Conservation (phyloP, 1,140 invertebrate species). For the Drosophila littoralis region DNA sequence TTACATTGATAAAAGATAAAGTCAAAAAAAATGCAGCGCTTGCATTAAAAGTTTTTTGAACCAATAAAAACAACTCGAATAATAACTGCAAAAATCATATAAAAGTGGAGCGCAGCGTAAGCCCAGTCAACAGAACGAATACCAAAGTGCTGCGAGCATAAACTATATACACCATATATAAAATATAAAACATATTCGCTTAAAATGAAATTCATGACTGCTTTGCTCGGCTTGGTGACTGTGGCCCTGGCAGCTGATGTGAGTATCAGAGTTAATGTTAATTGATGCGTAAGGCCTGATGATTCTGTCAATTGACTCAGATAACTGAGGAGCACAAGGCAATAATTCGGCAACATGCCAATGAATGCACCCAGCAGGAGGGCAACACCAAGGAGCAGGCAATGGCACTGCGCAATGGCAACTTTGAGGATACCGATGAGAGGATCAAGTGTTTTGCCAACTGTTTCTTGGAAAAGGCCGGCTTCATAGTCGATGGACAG, state of each 20-base stretch:
- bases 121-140: conserved; percentile 12
- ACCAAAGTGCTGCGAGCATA: not conserved
- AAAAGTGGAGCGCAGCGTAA: conserved; percentile 11
- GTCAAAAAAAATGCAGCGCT: not conserved
- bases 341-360: conserved; percentile 1
- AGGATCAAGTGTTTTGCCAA: conserved; percentile 70
- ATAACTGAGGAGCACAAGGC: conserved; percentile 25
- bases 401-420: conserved; percentile 31
- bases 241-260: conserved; percentile 39
- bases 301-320: not conserved
- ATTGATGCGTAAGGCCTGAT: no score
- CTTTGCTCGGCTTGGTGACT: conserved; percentile 32
- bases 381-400: conserved; percentile 57
- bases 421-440: conserved; percentile 45
- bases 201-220: conserved; percentile 52
- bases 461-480: conserved; percentile 62
- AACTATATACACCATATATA: not conserved
- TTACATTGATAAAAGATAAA: conserved; percentile 2
- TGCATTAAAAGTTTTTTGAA: not conserved
- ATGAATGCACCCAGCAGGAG: conserved; percentile 42
- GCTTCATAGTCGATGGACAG: conserved; percentile 58
- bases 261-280: conserved; percentile 3
- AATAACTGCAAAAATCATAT: conserved; percentile 13
- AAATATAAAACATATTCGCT: not conserved
- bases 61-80: not conserved